These are phyloP conservation scores for Chelon labrosus DNA, from an alignment of 2,797 vertebrate genomes.

Conservation along the genomic window DNA sequence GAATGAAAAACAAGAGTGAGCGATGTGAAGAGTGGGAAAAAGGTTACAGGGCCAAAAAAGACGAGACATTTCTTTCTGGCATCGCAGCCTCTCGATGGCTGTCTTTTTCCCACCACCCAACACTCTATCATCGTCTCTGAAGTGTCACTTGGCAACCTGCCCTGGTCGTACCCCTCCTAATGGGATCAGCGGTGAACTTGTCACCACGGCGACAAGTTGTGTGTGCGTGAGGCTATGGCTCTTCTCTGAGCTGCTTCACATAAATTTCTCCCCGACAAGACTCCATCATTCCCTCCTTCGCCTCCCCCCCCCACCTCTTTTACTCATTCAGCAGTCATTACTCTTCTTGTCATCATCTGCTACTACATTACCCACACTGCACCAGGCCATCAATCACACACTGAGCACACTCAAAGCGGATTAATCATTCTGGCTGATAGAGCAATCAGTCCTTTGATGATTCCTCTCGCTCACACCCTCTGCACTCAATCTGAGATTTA, in stretches of 20 bases:
- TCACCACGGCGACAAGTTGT: constrained; percentile 34
- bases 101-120: constrained; percentile 38
- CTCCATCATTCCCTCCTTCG: background rate
- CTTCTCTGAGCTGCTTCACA: background rate
- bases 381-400: constrained; percentile 76
- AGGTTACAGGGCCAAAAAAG: constrained; percentile 54
- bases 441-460: constrained; percentile 70
- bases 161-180: constrained; percentile 28
- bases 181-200: constrained; percentile 42
- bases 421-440: constrained; percentile 73
- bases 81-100: constrained; percentile 28
- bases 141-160: constrained; percentile 40
- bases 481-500: constrained; percentile 47
- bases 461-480: constrained; percentile 52
- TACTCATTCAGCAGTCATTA: constrained; percentile 56
- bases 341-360: constrained; percentile 67
- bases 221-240: background rate
- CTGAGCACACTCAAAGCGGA: constrained; percentile 51
- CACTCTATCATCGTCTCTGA: constrained; percentile 60
- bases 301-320: constrained; percentile 1
- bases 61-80: constrained; percentile 57
- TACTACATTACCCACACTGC: constrained; percentile 80
- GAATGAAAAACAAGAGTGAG: constrained; percentile 68
- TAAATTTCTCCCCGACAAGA: constrained; percentile 17
- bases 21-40: constrained; percentile 55